These are phyloP conservation scores for Metalampra italica DNA, from an alignment of 2,888 invertebrate species.

Conservation along the genomic window DNA sequence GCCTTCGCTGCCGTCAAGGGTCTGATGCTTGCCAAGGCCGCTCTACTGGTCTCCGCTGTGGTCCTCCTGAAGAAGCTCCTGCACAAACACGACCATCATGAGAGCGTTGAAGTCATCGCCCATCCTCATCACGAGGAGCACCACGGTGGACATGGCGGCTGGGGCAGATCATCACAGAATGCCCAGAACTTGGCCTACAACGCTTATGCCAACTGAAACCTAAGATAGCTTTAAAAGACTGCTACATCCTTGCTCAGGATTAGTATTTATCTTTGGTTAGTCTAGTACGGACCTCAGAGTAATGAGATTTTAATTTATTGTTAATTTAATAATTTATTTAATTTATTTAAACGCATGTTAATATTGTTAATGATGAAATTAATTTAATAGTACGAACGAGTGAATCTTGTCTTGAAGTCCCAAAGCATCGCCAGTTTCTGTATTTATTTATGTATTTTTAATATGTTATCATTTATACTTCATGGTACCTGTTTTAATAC, in stretches of 20 bases:
- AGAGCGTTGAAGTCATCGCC: slow-evolving; percentile 87
- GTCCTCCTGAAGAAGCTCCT: slow-evolving; percentile 82
- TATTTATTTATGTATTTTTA: slow-evolving; percentile 13
- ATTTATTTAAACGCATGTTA: slow-evolving; percentile 34
- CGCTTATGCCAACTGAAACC: slow-evolving; percentile 76
- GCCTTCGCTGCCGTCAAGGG: slow-evolving; percentile 92
- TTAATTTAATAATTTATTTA: slow-evolving; percentile 56
- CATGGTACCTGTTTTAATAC: slow-evolving; percentile 57
- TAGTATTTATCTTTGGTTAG: slow-evolving; percentile 35
- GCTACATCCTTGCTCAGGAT: slow-evolving; percentile 19
- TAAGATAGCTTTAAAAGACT: slow-evolving; percentile 40
- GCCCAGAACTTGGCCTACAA: slow-evolving; percentile 85
- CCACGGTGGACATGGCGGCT: slow-evolving; percentile 76
- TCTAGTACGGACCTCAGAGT: slow-evolving; percentile 63
- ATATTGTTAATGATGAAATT: slow-evolving; percentile 13
- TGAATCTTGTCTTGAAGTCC: slow-evolving; percentile 54
- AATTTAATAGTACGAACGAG: slow-evolving; percentile 36
- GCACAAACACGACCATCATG: slow-evolving; percentile 81
- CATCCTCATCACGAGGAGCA: slow-evolving; percentile 82
- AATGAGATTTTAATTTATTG: slow-evolving; percentile 60
- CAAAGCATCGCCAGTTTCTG: slow-evolving; percentile 36
- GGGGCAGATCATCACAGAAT: slow-evolving; percentile 82
- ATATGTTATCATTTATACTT: slow-evolving; percentile 25
- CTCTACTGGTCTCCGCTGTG: slow-evolving; percentile 85
- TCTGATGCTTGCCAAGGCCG: slow-evolving; percentile 89